Conservation (phyloP, 2,113 vertebrate genomes). For the Asarcornis scutulata region DNA sequence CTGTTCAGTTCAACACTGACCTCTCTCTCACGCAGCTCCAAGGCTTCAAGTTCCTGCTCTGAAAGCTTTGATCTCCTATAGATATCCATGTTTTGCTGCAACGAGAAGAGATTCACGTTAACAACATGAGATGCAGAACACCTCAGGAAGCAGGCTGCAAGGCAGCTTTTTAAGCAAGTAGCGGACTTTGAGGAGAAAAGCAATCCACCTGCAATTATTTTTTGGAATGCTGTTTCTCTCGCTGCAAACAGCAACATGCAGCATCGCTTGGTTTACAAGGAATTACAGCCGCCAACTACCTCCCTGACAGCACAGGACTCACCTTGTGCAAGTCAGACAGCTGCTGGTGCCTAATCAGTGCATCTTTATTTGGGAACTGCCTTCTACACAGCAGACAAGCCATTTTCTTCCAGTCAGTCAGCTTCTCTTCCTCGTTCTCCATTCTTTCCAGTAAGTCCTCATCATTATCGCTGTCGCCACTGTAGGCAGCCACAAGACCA, state of each 20-base stretch:
- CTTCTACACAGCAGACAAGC: conserved; percentile 94
- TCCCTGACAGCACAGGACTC: neutral
- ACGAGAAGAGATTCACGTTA: neutral
- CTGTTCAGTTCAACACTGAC: conserved; percentile 71
- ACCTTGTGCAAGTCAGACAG: conserved; percentile 98
- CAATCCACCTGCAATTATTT: neutral
- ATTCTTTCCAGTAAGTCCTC: conserved; percentile 85
- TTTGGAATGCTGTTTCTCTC: neutral
- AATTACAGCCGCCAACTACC: neutral
- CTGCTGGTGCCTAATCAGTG: conserved; percentile 92
- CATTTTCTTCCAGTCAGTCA: conserved; percentile 97
- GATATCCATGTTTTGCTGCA: conserved; percentile 97
- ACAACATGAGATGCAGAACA: neutral
- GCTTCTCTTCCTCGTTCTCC: conserved; percentile 86
- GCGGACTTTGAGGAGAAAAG: neutral
- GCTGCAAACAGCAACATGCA: neutral
- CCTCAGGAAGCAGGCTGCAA: neutral
- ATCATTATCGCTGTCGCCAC: conserved; percentile 96
- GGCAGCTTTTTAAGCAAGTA: neutral
- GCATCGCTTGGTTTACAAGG: accelerated
- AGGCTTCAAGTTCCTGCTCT: conserved; percentile 92
- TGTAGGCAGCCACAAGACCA: conserved; percentile 95
- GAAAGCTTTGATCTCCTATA: conserved; percentile 87
- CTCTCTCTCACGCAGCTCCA: conserved; percentile 96
- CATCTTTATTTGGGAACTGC: conserved; percentile 95